phyloP scores from a whole-genome alignment of 2,113 vertebrate species.

The Microtus richardsoni region DNA sequence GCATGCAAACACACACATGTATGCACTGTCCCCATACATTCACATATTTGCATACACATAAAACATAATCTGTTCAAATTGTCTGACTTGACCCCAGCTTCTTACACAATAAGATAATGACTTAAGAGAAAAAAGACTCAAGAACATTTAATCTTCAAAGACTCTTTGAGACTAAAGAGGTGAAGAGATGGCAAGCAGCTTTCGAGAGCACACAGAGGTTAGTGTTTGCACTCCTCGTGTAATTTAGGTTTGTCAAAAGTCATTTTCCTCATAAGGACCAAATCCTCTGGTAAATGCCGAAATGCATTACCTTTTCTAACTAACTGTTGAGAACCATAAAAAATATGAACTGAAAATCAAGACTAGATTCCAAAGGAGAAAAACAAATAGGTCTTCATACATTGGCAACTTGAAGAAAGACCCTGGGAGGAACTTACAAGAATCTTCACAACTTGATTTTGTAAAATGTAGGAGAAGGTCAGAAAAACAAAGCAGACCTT shows the following conservation, averaged over 20 bases:
- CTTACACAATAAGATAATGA: neutral
- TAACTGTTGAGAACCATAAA: neutral
- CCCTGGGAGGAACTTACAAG: slow-evolving; percentile 58
- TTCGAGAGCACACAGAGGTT: neutral
- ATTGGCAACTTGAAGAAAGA: slow-evolving; percentile 50
- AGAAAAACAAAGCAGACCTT: slow-evolving; percentile 60
- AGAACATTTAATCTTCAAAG: neutral
- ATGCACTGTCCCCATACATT: neutral
- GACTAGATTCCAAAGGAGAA: slow-evolving; percentile 36
- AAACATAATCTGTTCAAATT: slow-evolving; percentile 38
- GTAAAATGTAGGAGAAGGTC: slow-evolving; percentile 58
- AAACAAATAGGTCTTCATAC: slow-evolving; percentile 55
- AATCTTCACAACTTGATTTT: slow-evolving; percentile 44
- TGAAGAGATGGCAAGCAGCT: neutral
- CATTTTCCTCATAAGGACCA: slow-evolving; percentile 28
- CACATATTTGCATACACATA: too few species aligned
- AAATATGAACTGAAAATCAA: slow-evolving; percentile 25
- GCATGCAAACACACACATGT: neutral
- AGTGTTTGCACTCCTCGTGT: neutral
- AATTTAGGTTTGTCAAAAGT: slow-evolving; percentile 44
- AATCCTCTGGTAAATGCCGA: neutral
- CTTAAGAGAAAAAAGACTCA: slow-evolving; percentile 25
- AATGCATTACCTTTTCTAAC: slow-evolving; percentile 15
- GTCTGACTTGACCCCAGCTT: neutral
- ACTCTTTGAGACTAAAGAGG: neutral